phyloP scores from a whole-genome alignment of 1,140 invertebrate genomes.

The Brachionus manjavacas region DNA sequence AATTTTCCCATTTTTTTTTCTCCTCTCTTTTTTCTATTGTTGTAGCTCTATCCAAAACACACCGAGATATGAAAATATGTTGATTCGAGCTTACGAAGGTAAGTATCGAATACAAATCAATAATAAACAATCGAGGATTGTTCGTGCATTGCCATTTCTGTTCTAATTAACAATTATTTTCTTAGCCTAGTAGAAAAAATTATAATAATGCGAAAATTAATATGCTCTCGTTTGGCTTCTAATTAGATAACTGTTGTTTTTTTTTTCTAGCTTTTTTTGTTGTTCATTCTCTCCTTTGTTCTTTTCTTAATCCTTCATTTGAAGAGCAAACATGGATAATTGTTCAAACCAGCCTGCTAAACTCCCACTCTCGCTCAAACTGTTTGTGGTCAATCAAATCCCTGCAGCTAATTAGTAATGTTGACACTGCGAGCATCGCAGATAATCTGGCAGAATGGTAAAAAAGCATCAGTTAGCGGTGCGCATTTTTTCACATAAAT shows the following conservation, averaged over 20 bases:
- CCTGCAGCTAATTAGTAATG: no score
- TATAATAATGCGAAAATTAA: neutral
- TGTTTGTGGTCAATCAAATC: no score
- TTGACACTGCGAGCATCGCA: no score
- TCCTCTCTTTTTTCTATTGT: neutral
- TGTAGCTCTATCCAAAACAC: neutral
- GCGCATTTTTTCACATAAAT: no score
- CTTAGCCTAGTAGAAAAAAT: neutral
- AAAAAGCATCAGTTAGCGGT: no score
- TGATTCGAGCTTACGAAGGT: neutral
- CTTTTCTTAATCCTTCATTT: no score
- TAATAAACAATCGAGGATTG: conserved; percentile 2
- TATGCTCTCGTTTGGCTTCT: neutral
- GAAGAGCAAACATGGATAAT: no score
- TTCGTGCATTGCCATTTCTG: neutral
- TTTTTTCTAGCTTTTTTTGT: neutral
- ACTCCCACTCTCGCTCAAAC: no score
- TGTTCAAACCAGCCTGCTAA: no score
- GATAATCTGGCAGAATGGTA: no score
- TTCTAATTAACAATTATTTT: conserved; percentile 16
- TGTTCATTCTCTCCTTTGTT: no score
- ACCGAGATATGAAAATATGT: neutral
- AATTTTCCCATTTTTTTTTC: neutral
- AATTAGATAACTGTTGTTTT: conserved; percentile 19
- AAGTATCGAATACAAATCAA: conserved; percentile 3